phyloP scores from a whole-genome alignment of 2,797 vertebrate genomes.

The Streptopelia turtur region DNA sequence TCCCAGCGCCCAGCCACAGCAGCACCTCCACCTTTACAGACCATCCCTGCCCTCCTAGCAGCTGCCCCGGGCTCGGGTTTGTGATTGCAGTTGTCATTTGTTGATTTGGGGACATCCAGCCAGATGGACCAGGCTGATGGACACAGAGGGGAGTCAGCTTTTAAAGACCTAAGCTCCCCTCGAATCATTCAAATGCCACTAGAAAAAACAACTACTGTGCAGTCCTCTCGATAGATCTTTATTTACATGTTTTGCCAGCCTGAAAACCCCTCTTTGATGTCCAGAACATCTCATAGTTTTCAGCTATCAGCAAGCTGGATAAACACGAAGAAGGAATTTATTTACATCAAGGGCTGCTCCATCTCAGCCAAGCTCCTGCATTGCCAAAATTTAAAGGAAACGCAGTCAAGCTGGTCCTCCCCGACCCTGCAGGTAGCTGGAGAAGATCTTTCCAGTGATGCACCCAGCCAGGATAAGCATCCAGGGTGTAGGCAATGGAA shows the following conservation, averaged over 20 bases:
- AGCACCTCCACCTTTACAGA: neutral
- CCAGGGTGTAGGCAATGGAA: constrained; percentile 49
- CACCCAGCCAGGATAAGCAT: neutral
- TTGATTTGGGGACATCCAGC: neutral
- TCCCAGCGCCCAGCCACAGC: neutral
- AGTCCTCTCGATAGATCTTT: neutral
- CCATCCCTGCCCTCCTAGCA: neutral
- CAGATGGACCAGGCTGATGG: neutral
- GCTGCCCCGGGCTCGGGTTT: neutral
- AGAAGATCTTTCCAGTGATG: neutral
- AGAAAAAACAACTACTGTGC: neutral
- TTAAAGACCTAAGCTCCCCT: neutral
- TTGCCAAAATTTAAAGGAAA: constrained; percentile 17
- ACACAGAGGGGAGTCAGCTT: neutral
- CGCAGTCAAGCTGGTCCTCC: neutral
- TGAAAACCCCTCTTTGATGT: neutral
- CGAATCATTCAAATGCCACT: neutral
- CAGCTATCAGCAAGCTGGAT: neutral
- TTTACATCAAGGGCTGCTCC: neutral
- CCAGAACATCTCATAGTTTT: neutral
- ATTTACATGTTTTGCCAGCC: neutral
- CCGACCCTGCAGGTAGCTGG: neutral
- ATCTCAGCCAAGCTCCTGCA: neutral
- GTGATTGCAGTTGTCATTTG: neutral
- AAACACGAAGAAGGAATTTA: neutral